Base-by-base conservation (phyloP, 2,797 vertebrate genomes). In the Sternotherus odoratus region DNA sequence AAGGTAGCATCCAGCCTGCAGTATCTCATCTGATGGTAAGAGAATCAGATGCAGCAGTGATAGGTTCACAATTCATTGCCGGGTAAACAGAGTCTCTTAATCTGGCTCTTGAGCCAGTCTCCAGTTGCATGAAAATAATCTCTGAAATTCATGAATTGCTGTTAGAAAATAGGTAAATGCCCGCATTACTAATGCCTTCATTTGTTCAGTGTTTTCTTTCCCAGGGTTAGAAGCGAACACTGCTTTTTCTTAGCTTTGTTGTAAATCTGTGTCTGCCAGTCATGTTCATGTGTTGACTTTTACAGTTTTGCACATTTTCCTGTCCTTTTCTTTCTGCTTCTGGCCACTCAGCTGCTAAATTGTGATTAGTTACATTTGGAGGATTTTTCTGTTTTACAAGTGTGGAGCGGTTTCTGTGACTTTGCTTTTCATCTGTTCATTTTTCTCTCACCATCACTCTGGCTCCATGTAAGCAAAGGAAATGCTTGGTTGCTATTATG, bases 281-380 rank as follows among this genome's bases (percentile, higher is more conserved):
- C 43, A 81, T 1, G 0, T 74, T 91, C 1, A 1, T 77, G 4
- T 12, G 48, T 23, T 91, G 60, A 92, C 28, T 63, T 90, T 91
- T 77, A 5, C 2, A 39, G 16, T 90, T 78, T 46, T 33, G 1
- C 6, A 36, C 54, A 11, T 1, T 63, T 83, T 3, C 69, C 84
- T 78, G 16, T 48, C 1, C 79, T 91, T 83, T 93, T 90, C 81
- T 84, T n/a, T 23, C 1, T 82, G 26, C 33, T 94, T 94, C 91
- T 60, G 74, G 39, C 72, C 77, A 82, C 26, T 90, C 33, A 4
- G 30, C 33, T 95, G 33, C 39, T 87, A 6, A 92, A 43, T 16
- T 91, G 13, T 91, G 53, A 75, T 89, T 85, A 51, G 30, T 90
- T 77, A 82, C 4, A 26, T 21, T 24, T 77, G 48, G 36, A 94